Conservation (phyloP, 1,140 invertebrate species). For the Heliconius melpomene region DNA sequence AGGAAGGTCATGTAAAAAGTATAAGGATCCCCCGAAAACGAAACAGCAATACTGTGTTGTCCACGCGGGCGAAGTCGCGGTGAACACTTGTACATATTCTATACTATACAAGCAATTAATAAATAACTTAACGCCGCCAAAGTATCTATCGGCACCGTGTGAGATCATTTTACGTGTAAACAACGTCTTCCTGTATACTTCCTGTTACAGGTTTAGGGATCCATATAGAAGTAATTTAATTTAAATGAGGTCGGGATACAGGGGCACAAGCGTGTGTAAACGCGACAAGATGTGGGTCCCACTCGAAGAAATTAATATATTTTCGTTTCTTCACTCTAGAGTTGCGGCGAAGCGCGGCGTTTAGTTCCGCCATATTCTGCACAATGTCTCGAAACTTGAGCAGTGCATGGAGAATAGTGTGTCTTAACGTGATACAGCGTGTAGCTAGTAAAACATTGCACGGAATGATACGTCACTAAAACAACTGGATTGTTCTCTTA, state of each 20-base stretch:
- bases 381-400: background rate
- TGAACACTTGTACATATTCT: too few relatives aligned
- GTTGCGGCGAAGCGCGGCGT: background rate
- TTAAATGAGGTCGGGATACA: background rate
- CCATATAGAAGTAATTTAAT: background rate
- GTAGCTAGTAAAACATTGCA: background rate
- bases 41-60: too few relatives aligned
- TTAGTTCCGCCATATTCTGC: background rate
- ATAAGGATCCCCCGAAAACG: background rate
- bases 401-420: background rate
- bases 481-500: background rate
- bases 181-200: slow-evolving; percentile 21
- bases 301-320: too few relatives aligned
- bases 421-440: background rate
- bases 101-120: background rate
- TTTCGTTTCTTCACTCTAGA: background rate
- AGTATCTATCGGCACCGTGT: slow-evolving; percentile 20
- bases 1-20: background rate
- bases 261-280: too few relatives aligned
- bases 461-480: background rate
- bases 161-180: slow-evolving; percentile 9
- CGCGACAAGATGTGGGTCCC: too few relatives aligned
- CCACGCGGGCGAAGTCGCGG: too few relatives aligned
- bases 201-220: slow-evolving; percentile 16
- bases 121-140: slow-evolving; percentile 1